Evolutionary conservation across 2,797 vertebrate genomes (phyloP).

Genomic region (Limnodromus scolopaceus): DNA sequence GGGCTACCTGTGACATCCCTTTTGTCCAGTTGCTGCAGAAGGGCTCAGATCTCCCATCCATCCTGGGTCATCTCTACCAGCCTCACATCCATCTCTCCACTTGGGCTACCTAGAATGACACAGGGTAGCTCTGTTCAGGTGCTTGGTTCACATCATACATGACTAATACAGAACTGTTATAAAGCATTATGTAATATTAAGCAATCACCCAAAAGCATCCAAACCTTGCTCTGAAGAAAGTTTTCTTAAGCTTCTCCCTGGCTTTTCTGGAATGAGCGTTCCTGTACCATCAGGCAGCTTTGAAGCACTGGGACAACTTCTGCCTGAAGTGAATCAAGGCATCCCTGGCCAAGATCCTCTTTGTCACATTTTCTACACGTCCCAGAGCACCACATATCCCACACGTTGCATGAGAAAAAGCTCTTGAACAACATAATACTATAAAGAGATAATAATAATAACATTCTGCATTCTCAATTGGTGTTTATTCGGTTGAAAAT

Average conservation of each 20-base stretch:
- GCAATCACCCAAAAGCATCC: neutral
- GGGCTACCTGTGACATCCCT: neutral
- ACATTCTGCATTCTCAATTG: slow-evolving; percentile 15
- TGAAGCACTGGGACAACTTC: neutral
- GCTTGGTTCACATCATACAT: neutral
- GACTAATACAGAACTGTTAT: neutral
- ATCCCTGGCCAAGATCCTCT: neutral
- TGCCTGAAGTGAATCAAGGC: neutral
- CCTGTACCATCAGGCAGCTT: neutral
- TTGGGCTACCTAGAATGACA: neutral
- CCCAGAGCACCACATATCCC: neutral
- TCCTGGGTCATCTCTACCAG: neutral
- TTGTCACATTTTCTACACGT: neutral
- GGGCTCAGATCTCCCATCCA: neutral
- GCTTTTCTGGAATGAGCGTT: neutral
- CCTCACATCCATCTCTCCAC: accelerated
- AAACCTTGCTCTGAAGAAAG: neutral
- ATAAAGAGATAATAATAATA: slow-evolving; percentile 28
- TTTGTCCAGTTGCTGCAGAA: neutral
- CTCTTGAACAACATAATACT: neutral
- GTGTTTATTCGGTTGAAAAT: slow-evolving; percentile 47
- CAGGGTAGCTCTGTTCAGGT: neutral
- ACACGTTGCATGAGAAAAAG: neutral
- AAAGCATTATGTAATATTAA: neutral
- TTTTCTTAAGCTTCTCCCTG: neutral